Evolutionary conservation across 2,113 vertebrate species (phyloP), one percentile per base, ranked within the genome.

Genomic region (Sarotherodon lohbergeri): DNA sequence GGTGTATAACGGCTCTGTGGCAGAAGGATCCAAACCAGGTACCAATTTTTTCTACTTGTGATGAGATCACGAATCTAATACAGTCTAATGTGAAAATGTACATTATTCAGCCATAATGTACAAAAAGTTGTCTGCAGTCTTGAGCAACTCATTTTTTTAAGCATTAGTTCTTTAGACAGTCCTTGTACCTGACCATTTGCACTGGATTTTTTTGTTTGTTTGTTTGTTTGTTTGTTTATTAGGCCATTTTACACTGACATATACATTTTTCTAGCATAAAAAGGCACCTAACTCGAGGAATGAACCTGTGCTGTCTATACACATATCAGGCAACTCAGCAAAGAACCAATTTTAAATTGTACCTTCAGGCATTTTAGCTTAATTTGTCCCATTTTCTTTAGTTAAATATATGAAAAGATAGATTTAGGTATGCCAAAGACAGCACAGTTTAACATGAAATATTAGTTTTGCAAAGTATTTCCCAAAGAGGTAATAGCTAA

Each of bases 11-110:
- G 99, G 99, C 89, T 99, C 98, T 0, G 98, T 99, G 95, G 97
- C 98, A 4, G 99, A 99, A 95, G 98, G 98, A 48, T 98, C 98
- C 88, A 99, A 99, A 96, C 99, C 99, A 97, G 98, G 99, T 99
- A 96, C 55, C 91, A 85, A 7, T 6, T 29, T 9, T 17, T 13
- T 54, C 36, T 9, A 22, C 8, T 80, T 73, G 52, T 73, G 34
- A 34, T 11, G 34, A 32, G 1, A 19, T 24, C 5, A 82, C 41
- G 34, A 8, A 22, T 17, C 9, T 7, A 52, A 9, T n/a, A 17
- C 10, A 13, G 1, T 24, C 19, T 56, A 13, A 59, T 59, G 24
- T 61, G 4, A 50, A 56, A 22, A 68, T 27, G 16, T n/a, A 19
- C 11, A 39, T 22, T 39, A 41, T 17, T 36, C 17, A 32, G 16